Percentiles rank a stretch among this genome's conserved stretches.
phyloP scores from a whole-genome alignment of 1,140 invertebrate genomes.

The Spodoptera frugiperda region DNA sequence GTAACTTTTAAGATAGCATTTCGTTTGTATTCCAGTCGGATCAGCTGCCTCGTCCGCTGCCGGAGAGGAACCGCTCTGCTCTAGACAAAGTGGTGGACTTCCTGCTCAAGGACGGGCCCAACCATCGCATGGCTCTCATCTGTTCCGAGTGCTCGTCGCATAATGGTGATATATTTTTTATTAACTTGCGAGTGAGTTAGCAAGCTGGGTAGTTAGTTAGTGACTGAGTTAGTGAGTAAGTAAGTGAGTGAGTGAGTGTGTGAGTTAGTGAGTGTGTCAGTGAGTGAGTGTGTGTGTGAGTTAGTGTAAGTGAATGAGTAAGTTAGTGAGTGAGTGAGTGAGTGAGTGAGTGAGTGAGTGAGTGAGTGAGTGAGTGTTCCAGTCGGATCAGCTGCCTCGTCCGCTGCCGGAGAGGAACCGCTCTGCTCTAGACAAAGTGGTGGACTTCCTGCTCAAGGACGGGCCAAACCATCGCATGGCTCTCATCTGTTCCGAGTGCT shows the following conservation, averaged over 20 bases:
- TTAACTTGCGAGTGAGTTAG: no score
- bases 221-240: no score
- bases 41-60: conserved; percentile 77
- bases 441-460: conserved; percentile 98
- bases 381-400: conserved; percentile 75
- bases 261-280: no score
- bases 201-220: no score
- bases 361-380: background rate
- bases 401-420: conserved; percentile 75
- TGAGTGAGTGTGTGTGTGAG: no score
- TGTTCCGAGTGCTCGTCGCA: conserved; percentile 96
- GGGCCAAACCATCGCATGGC: conserved; percentile 97
- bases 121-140: conserved; percentile 97
- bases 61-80: conserved; percentile 73
- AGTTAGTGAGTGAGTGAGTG: no score
- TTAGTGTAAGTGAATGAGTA: no score
- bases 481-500: conserved; percentile 96
- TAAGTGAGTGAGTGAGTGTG: no score
- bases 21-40: conserved; percentile 59
- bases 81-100: conserved; percentile 97
- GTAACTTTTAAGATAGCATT: no score
- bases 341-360: no score
- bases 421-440: conserved; percentile 92
- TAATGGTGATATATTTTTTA: conserved; percentile 89
- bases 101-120: conserved; percentile 97